Evolutionary conservation across 2,797 vertebrate genomes (phyloP).

Genomic region (Eospalax fontanierii): DNA sequence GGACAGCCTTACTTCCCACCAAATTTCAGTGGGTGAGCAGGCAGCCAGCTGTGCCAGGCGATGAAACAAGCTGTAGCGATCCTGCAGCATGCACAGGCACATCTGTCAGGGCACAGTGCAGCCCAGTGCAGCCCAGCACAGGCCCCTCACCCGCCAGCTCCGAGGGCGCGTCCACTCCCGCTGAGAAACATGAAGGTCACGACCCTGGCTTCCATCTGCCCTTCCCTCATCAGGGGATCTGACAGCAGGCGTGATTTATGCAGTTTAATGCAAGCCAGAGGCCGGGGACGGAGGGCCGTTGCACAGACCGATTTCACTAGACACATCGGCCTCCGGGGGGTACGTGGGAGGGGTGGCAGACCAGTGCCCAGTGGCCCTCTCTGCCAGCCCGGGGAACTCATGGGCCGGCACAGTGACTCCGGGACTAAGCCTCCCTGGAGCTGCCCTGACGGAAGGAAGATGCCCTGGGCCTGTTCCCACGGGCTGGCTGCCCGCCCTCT

Average conservation of each 20-base stretch:
- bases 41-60: constrained; percentile 50
- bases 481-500: not conserved
- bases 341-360: not conserved
- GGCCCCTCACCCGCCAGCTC: constrained; percentile 90
- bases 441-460: not conserved
- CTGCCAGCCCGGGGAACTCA: not conserved
- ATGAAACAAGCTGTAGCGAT: constrained; percentile 69
- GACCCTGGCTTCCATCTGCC: constrained; percentile 90
- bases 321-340: not conserved
- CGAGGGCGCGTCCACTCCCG: constrained; percentile 89
- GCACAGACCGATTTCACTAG: not conserved
- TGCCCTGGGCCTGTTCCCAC: not conserved
- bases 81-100: constrained; percentile 65
- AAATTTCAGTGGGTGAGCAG: constrained; percentile 29
- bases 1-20: not conserved
- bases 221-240: constrained; percentile 88
- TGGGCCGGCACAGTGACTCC: not conserved
- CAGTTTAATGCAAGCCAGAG: constrained; percentile 86
- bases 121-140: constrained; percentile 90
- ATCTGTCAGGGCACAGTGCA: constrained; percentile 85
- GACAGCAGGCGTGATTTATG: constrained; percentile 89
- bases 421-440: not conserved
- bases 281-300: not conserved
- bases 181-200: constrained; percentile 92
- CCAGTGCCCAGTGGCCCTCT: not conserved